Conservation (phyloP, 2,113 vertebrate species). For the Gymnorhina tibicen region DNA sequence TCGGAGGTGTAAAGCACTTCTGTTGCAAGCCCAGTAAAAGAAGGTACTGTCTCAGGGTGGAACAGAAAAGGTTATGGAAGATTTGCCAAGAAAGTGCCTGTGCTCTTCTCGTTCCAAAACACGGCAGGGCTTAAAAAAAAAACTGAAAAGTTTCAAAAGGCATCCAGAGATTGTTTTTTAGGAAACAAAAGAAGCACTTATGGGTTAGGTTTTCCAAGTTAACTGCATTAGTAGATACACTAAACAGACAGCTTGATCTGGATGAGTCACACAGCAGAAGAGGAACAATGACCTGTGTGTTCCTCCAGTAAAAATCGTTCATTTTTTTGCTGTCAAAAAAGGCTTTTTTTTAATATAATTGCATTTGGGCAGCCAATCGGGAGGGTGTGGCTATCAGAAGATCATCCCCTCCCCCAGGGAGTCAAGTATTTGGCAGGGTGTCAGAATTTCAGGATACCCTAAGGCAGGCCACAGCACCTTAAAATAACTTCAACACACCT, state of each 20-base stretch:
- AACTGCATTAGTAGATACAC: neutral
- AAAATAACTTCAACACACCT: constrained; percentile 57
- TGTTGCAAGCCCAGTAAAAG: constrained; percentile 15
- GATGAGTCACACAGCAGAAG: neutral
- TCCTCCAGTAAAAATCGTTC: constrained; percentile 37
- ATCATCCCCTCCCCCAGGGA: constrained; percentile 9
- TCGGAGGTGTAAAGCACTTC: constrained; percentile 6
- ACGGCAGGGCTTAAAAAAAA: neutral
- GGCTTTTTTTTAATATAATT: neutral
- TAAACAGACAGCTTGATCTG: neutral
- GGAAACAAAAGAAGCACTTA: constrained; percentile 51
- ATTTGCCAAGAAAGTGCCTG: constrained; percentile 43
- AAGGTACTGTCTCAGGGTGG: constrained; percentile 10
- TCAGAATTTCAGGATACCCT: constrained; percentile 13
- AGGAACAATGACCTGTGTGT: constrained; percentile 66
- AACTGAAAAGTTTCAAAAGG: neutral
- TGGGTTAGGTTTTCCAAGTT: neutral
- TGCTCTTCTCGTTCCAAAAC: neutral
- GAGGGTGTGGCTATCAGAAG: constrained; percentile 30
- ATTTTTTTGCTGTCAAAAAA: constrained; percentile 37
- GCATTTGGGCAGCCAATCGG: constrained; percentile 6
- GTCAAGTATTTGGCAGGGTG: neutral
- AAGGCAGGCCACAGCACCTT: constrained; percentile 34
- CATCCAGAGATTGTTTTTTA: constrained; percentile 28
- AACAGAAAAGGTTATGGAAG: constrained; percentile 34